These are phyloP conservation scores for Drosophila melanocephala DNA, from an alignment of 2,888 invertebrate species.

Conservation along the genomic window DNA sequence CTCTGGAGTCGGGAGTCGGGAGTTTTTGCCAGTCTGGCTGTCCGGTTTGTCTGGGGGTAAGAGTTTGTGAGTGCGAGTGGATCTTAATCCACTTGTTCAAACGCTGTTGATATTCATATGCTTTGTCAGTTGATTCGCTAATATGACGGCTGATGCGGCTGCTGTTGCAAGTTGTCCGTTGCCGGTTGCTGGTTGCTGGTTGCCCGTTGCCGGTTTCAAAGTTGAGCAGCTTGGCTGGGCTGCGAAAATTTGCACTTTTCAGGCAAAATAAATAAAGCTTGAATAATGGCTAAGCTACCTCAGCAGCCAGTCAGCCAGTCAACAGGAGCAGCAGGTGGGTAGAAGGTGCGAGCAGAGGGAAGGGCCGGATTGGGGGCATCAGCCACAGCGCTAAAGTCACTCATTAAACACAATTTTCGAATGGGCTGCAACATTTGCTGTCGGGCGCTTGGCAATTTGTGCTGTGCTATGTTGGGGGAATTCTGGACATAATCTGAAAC, in stretches of 20 bases:
- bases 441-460: constrained; percentile 35
- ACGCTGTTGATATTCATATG: constrained; percentile 81
- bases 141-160: constrained; percentile 79
- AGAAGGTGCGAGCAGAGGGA: constrained; percentile 2
- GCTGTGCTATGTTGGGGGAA: constrained; percentile 9
- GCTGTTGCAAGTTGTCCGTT: constrained; percentile 36
- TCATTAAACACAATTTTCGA: constrained; percentile 79
- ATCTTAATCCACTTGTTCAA: constrained; percentile 79
- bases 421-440: constrained; percentile 36
- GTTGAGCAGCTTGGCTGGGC: constrained; percentile 41
- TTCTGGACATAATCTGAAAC: constrained; percentile 16
- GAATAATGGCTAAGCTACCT: constrained; percentile 81
- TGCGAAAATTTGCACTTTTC: constrained; percentile 80
- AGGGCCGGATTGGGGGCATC: constrained; percentile 38
- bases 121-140: constrained; percentile 82
- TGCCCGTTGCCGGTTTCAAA: constrained; percentile 2
- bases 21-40: constrained; percentile 10
- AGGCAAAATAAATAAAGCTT: constrained; percentile 76
- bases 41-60: constrained; percentile 8
- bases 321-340: constrained; percentile 15
- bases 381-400: constrained; percentile 68
- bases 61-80: constrained; percentile 34
- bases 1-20: constrained; percentile 7
- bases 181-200: not conserved
- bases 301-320: constrained; percentile 46